Conservation (phyloP, 2,888 invertebrate species). For the Yponomeuta sedellus region DNA sequence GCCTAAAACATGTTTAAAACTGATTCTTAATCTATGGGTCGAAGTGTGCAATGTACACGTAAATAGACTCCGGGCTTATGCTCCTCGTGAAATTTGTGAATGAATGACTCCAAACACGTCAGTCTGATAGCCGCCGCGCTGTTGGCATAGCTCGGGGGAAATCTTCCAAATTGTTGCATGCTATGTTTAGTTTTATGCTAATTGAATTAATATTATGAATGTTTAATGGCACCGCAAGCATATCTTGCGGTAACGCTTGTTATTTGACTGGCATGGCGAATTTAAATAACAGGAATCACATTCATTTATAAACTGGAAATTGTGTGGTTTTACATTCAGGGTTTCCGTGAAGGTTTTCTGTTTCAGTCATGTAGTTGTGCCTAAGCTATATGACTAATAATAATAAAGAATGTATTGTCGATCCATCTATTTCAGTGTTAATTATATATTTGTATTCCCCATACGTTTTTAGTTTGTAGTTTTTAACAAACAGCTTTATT, state of each 20-base stretch:
- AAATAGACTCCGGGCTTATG: neutral
- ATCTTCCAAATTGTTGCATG: neutral
- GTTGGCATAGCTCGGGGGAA: neutral
- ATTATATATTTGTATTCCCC: too few relatives aligned
- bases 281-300: neutral
- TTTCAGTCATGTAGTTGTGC: too few relatives aligned
- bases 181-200: slow-evolving; percentile 3
- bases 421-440: too few relatives aligned
- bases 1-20: too few relatives aligned
- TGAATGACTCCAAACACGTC: neutral
- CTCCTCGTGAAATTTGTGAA: neutral
- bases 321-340: neutral
- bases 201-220: neutral
- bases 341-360: neutral
- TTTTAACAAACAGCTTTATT: too few relatives aligned
- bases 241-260: neutral
- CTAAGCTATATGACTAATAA: too few relatives aligned
- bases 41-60: neutral
- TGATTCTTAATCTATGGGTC: too few relatives aligned
- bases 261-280: neutral
- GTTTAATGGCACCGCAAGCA: neutral
- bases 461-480: too few relatives aligned
- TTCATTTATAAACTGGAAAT: neutral
- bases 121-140: neutral
- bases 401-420: too few relatives aligned